Percentiles rank a stretch among this genome's conserved stretches.
Conservation (phyloP, 2,888 invertebrate species). For the Tachina grossa region DNA sequence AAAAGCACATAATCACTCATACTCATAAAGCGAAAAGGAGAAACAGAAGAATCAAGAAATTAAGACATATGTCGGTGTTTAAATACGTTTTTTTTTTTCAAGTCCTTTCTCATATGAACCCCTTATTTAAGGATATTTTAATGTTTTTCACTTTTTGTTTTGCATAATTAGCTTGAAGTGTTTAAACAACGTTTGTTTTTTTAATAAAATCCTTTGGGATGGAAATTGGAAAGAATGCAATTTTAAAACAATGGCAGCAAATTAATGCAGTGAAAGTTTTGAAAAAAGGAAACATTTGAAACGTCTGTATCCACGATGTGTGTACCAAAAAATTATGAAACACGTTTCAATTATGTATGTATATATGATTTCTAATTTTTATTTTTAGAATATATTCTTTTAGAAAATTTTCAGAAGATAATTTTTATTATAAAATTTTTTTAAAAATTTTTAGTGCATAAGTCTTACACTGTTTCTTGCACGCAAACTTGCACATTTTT, state of each 20-base stretch:
- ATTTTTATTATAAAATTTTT: no score
- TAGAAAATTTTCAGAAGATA: no score
- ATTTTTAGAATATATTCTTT: no score
- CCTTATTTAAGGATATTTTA: conserved; percentile 41
- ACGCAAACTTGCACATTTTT: no score
- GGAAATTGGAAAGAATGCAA: neutral
- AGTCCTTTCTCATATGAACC: conserved; percentile 13
- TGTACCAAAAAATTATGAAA: no score
- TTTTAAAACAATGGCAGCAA: neutral
- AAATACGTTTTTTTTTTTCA: conserved; percentile 28
- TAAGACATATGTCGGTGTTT: conserved; percentile 57
- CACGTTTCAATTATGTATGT: no score
- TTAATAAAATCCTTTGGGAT: conserved; percentile 22
- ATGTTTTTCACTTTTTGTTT: conserved; percentile 25
- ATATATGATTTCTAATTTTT: no score
- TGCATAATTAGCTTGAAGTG: conserved; percentile 65
- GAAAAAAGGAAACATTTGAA: conserved; percentile 3
- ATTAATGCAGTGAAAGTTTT: conserved; percentile 2
- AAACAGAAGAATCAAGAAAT: conserved; percentile 29
- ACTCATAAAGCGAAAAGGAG: neutral
- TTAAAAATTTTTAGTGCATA: no score
- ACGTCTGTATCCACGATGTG: no score
- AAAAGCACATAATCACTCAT: neutral
- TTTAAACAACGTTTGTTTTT: conserved; percentile 35
- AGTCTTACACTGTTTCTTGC: no score